Conservation (phyloP, 2,888 invertebrate genomes). For the Papilio demoleus region DNA sequence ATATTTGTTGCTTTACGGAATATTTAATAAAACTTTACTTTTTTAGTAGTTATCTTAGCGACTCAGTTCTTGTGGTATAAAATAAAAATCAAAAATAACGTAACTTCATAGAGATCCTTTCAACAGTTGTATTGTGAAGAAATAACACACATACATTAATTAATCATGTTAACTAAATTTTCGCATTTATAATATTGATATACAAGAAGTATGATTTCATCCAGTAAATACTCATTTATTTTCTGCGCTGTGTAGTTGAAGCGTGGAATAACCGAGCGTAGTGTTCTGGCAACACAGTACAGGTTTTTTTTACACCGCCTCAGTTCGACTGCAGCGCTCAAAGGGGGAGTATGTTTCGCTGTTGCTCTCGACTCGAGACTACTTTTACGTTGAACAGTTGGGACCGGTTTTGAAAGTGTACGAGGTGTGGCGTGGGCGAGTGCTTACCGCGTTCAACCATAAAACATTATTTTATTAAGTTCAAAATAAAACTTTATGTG, state of each 20-base stretch:
- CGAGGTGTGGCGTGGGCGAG: slow-evolving; percentile 77
- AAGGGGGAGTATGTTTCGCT: slow-evolving; percentile 54
- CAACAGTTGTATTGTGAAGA: too few species aligned
- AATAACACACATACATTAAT: too few species aligned
- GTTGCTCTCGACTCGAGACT: slow-evolving; percentile 53
- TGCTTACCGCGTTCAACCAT: slow-evolving; percentile 72
- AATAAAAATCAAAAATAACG: too few species aligned
- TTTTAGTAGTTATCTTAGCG: neutral
- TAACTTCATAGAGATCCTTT: too few species aligned
- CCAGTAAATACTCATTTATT: too few species aligned
- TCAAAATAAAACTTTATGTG: slow-evolving; percentile 52
- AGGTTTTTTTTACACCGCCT: slow-evolving; percentile 58
- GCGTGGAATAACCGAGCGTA: slow-evolving; percentile 4
- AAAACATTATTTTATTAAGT: slow-evolving; percentile 60
- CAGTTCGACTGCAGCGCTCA: slow-evolving; percentile 60
- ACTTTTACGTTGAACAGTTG: slow-evolving; percentile 74
- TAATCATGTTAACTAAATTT: too few species aligned
- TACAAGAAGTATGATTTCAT: too few species aligned
- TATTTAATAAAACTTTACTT: neutral
- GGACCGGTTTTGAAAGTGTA: slow-evolving; percentile 79
- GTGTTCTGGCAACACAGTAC: slow-evolving; percentile 58
- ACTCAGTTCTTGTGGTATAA: neutral
- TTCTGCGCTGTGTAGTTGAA: slow-evolving; percentile 3
- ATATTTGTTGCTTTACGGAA: neutral
- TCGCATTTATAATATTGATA: too few species aligned